phyloP scores from a whole-genome alignment of 2,888 invertebrate genomes.

The Eupithecia insigniata region DNA sequence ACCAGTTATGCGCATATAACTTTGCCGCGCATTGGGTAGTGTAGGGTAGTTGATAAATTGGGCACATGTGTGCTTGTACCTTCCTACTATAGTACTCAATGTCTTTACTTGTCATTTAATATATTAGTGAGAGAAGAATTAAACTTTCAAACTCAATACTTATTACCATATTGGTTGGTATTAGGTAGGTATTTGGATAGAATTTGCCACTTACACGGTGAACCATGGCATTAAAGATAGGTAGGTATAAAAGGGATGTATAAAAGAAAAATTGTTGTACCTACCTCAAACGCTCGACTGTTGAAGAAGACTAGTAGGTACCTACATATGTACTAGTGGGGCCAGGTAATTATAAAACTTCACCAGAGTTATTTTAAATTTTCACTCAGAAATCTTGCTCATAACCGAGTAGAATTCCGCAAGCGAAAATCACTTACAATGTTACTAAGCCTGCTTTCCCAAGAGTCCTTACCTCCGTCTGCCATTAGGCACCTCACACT shows the following conservation, averaged over 20 bases:
- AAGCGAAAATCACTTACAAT: constrained; percentile 23
- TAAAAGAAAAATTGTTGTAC: not conserved
- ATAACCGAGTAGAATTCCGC: not conserved
- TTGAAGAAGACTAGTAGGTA: not conserved
- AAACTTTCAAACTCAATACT: too few species aligned
- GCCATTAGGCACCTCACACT: constrained; percentile 2
- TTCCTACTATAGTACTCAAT: not conserved
- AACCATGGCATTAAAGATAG: not conserved
- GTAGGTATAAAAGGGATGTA: too few species aligned
- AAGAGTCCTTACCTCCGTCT: constrained; percentile 32
- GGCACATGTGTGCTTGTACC: constrained; percentile 63
- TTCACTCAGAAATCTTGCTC: not conserved
- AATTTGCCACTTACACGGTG: not conserved
- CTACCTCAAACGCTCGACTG: not conserved
- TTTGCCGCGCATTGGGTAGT: not conserved
- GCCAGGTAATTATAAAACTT: not conserved
- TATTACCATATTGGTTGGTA: too few species aligned
- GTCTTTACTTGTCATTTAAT: not conserved
- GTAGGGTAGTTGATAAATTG: constrained; percentile 65
- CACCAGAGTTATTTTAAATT: not conserved
- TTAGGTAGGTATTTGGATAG: not conserved
- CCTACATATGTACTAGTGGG: too few species aligned
- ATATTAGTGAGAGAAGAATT: not conserved
- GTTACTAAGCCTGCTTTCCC: constrained; percentile 28
- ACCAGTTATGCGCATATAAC: not conserved